A percentile compares a stretch with the other conserved stretches of the same genome.
Conservation (phyloP, 2,113 vertebrate genomes). For the Glaucomys volans region DNA sequence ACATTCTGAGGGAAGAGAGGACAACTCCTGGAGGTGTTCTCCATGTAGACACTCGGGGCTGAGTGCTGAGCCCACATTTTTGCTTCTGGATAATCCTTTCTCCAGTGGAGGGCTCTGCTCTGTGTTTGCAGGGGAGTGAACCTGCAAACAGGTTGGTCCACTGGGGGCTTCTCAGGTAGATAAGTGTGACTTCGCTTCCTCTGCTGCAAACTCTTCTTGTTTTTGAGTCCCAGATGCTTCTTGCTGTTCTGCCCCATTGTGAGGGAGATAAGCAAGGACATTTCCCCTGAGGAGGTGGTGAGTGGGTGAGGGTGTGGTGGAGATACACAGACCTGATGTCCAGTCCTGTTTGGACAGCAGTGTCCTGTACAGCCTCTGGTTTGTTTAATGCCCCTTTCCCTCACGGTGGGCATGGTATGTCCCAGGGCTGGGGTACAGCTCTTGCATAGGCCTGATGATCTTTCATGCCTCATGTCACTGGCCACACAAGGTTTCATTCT, state of each 20-base stretch:
- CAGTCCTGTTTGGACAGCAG: neutral
- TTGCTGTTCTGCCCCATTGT: fast-evolving
- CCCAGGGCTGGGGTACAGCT: neutral
- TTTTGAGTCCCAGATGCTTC: neutral
- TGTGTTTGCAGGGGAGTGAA: no score
- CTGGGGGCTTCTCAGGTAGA: neutral
- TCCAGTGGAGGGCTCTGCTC: fast-evolving
- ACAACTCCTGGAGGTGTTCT: neutral
- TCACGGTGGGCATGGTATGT: fast-evolving
- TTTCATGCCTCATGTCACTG: neutral
- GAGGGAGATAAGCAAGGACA: neutral
- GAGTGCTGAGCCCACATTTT: neutral
- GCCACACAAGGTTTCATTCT: neutral
- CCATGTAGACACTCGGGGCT: fast-evolving
- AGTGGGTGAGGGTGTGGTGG: no score
- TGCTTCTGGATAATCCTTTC: fast-evolving
- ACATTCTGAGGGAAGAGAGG: neutral
- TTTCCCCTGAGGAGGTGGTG: no score
- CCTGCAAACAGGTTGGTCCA: neutral
- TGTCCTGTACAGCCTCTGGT: neutral
- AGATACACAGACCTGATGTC: fast-evolving
- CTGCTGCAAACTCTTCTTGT: neutral
- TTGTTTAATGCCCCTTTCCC: no score
- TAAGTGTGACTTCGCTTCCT: neutral
- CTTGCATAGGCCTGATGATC: neutral